A percentile compares a stretch with the other conserved stretches of the same genome.
phyloP scores from a whole-genome alignment of 2,113 vertebrate species.

The Larimichthys polyactis region DNA sequence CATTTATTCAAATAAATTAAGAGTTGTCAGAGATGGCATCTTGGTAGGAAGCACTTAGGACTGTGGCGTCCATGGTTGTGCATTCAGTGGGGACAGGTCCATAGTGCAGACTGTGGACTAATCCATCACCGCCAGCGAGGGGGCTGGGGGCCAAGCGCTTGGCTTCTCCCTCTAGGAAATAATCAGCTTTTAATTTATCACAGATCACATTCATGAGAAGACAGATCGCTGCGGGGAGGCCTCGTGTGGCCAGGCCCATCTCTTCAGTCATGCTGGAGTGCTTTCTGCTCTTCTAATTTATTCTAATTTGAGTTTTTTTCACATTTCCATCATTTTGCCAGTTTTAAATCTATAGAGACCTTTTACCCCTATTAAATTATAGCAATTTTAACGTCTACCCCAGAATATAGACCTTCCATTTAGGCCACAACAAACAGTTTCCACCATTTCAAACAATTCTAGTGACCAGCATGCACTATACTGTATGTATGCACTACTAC shows the following conservation, averaged over 20 bases:
- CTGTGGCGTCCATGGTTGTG: conserved; percentile 53
- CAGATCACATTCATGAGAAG: conserved; percentile 77
- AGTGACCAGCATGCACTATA: background rate
- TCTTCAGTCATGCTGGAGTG: conserved; percentile 50
- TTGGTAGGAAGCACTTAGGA: conserved; percentile 72
- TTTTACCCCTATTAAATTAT: conserved; percentile 25
- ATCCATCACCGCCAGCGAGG: conserved; percentile 80
- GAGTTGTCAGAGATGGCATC: conserved; percentile 66
- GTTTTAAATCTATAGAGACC: conserved; percentile 25
- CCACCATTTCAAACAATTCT: conserved; percentile 13
- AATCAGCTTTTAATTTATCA: conserved; percentile 87
- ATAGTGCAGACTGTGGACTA: conserved; percentile 61
- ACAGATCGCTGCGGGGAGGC: conserved; percentile 69
- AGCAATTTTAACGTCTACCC: conserved; percentile 15
- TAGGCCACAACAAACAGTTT: background rate
- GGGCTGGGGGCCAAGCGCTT: conserved; percentile 59
- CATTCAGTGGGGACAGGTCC: conserved; percentile 72
- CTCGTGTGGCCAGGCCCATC: conserved; percentile 63
- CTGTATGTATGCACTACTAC: background rate
- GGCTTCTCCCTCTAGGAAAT: conserved; percentile 78
- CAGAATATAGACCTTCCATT: conserved; percentile 11
- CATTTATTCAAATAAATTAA: conserved; percentile 80
- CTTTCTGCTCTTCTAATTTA: conserved; percentile 58
- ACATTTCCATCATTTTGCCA: conserved; percentile 46
- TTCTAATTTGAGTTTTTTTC: conserved; percentile 64